phyloP scores from a whole-genome alignment of 2,888 invertebrate species.

The Polylopha cassiicola region DNA sequence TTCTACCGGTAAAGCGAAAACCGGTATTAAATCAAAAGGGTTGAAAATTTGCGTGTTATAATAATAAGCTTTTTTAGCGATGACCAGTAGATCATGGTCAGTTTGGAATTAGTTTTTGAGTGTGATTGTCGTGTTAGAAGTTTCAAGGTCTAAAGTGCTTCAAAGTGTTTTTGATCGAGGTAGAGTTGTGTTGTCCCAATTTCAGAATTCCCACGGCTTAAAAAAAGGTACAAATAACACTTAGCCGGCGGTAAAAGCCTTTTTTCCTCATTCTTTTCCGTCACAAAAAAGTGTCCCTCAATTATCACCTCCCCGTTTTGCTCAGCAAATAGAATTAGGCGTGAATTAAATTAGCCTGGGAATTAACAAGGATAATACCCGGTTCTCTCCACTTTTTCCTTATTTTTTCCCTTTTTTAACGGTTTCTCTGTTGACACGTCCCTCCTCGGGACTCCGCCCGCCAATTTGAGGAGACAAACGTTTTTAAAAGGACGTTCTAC shows the following conservation, averaged over 20 bases:
- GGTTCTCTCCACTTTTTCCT: slow-evolving; percentile 58
- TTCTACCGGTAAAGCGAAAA: slow-evolving; percentile 50
- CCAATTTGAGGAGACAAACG: slow-evolving; percentile 51
- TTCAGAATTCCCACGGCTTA: slow-evolving; percentile 48
- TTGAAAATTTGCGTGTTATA: slow-evolving; percentile 41
- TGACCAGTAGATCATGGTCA: slow-evolving; percentile 52
- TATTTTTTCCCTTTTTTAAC: slow-evolving; percentile 55
- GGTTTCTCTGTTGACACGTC: slow-evolving; percentile 50
- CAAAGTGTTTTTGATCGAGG: too few relatives aligned
- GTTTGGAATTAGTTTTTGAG: slow-evolving; percentile 48
- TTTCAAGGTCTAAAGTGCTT: too few relatives aligned
- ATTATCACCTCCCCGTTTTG: slow-evolving; percentile 74
- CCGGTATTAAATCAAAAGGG: slow-evolving; percentile 61
- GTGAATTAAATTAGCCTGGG: slow-evolving; percentile 73
- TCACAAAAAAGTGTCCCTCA: slow-evolving; percentile 63
- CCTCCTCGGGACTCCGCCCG: slow-evolving; percentile 40
- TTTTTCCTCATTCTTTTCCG: slow-evolving; percentile 44
- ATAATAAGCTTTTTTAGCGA: slow-evolving; percentile 44
- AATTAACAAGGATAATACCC: slow-evolving; percentile 76
- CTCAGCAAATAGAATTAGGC: slow-evolving; percentile 75
- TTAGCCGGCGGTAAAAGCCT: slow-evolving; percentile 43
- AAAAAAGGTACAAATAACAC: slow-evolving; percentile 35
- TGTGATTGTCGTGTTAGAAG: slow-evolving; percentile 37
- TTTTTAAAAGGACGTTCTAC: slow-evolving; percentile 26
- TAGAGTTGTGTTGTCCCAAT: slow-evolving; percentile 2